Evolutionary conservation across 2,113 vertebrate species (phyloP), one percentile per base, ranked within the genome.

Genomic region (Pomatostomus ruficeps): DNA sequence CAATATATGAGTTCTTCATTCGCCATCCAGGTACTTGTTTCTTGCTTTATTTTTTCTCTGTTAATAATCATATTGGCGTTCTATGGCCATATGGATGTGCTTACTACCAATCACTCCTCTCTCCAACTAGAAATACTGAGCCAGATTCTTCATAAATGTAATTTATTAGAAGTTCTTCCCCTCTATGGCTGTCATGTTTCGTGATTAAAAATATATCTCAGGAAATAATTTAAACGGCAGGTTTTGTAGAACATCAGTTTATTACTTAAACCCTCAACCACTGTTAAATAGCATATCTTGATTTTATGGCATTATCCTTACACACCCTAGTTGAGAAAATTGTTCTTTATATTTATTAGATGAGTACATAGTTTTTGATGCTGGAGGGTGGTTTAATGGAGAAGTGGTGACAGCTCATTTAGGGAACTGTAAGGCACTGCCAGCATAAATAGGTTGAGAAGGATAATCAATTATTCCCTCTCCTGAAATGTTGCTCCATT

Each of bases 341-440:
- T 61, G 35, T 57, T 82, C 81, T 51, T 62, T 79, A 54, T 78
- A 85, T 89, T 89, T 93, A 61, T 89, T 73, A 76, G 55, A 91
- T 63, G 68, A 89, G 77, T 93, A 28, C 36, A 31, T 62, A 85
- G 74, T 5, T 80, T 95, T 83, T 63, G 91, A 80, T 88, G 85
- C 79, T 79, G 74, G 70, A 70, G 94, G 93, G 83, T 78, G 43
- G 52, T 94, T 89, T 89, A 95, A 94, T 91, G 78, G 62, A 83
- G 89, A 80, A 48, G 67, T 49, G 51, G 62, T 95, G 93, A 70
- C 67, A 93, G 71, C 77, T 94, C 54, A 68, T 91, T 94, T 85
- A 80, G 75, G 54, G 70, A 82, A 15, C 74, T 73, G 3, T 57
- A 91, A 89, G 93, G 78, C 61, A 42, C 54, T 91, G 67, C 74